Percentiles rank a stretch among this genome's conserved stretches.
Evolutionary conservation across 2,113 vertebrate species (phyloP).

Genomic region (Columba janthina): DNA sequence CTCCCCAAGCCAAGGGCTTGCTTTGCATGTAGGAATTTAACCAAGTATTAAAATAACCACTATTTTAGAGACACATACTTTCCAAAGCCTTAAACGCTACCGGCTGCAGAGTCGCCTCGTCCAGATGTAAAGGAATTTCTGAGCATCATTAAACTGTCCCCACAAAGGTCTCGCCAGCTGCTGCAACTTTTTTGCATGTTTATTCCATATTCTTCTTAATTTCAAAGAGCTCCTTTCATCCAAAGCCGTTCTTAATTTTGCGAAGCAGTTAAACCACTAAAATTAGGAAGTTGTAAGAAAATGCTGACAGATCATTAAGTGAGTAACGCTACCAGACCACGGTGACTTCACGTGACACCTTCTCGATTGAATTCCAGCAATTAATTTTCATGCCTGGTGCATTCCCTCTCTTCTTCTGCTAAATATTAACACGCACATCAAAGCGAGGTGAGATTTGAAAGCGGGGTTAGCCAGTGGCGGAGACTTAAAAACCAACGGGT

Average conservation of each 20-base stretch:
- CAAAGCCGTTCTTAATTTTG: neutral
- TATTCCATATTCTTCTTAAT: neutral
- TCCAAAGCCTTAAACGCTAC: neutral
- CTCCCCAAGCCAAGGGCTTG: neutral
- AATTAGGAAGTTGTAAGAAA: neutral
- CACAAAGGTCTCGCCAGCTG: conserved; percentile 4
- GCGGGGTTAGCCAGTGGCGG: accelerated
- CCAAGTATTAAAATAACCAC: neutral
- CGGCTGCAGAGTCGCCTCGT: neutral
- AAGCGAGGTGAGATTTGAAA: neutral
- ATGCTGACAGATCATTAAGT: neutral
- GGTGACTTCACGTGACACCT: neutral
- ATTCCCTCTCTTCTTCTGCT: neutral
- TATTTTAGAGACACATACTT: neutral
- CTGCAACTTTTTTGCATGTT: neutral
- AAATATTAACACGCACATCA: neutral
- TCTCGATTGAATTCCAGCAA: neutral
- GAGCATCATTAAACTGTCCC: neutral
- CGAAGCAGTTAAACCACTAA: neutral
- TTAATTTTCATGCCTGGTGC: neutral
- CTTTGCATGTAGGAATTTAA: neutral
- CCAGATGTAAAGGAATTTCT: neutral
- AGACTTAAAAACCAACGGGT: neutral
- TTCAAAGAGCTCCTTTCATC: neutral
- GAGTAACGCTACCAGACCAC: neutral